These are phyloP conservation scores for Paratrypauchen microcephalus DNA, from an alignment of 2,797 vertebrate species.

Conservation along the genomic window DNA sequence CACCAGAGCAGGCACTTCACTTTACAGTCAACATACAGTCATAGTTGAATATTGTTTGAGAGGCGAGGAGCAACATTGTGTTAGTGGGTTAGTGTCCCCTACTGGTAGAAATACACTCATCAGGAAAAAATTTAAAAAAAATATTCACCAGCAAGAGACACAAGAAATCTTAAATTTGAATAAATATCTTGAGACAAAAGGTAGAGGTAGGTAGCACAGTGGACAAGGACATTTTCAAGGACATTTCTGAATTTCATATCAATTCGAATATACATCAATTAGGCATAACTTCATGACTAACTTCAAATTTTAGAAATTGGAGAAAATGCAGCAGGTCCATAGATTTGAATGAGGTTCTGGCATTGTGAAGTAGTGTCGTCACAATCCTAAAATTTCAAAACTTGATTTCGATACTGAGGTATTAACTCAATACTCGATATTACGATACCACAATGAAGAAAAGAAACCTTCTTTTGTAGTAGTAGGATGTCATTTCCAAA, in stretches of 20 bases:
- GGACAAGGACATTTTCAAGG: neutral
- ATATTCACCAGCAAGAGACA: neutral
- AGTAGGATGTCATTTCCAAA: too few relatives aligned
- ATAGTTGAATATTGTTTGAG: constrained; percentile 20
- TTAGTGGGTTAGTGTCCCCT: neutral
- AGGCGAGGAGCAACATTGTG: too few relatives aligned
- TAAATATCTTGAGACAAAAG: constrained; percentile 1
- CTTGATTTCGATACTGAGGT: too few relatives aligned
- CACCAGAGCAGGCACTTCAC: constrained; percentile 19
- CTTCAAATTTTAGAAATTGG: too few relatives aligned
- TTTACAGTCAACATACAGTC: constrained; percentile 11
- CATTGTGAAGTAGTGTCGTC: too few relatives aligned
- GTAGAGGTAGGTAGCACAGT: constrained; percentile 9
- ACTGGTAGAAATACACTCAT: constrained; percentile 41
- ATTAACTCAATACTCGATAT: too few relatives aligned
- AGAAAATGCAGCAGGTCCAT: neutral
- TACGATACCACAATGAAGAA: too few relatives aligned
- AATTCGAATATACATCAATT: constrained; percentile 7
- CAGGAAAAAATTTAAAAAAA: constrained; percentile 24
- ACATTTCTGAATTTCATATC: neutral
- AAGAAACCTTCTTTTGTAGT: too few relatives aligned
- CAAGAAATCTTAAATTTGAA: neutral
- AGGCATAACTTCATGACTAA: neutral
- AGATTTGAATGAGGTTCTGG: neutral
- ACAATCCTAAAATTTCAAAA: too few relatives aligned